A percentile compares a stretch with the other conserved stretches of the same genome.
Conservation (phyloP, 1,140 invertebrate species). For the Saccostrea glomerata region DNA sequence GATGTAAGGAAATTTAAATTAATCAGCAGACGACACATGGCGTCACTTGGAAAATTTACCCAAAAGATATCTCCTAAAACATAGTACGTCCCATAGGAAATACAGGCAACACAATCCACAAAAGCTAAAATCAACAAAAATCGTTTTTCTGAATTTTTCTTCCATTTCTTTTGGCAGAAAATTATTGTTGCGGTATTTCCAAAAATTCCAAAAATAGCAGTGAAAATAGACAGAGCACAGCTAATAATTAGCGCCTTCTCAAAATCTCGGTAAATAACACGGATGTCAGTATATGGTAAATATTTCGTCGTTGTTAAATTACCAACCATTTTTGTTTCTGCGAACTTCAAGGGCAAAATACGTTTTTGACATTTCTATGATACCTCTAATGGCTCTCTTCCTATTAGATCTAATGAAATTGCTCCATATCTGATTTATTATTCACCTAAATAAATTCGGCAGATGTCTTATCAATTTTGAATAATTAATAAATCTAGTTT, state of each 20-base stretch:
- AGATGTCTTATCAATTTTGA: too few species aligned
- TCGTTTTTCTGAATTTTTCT: background rate
- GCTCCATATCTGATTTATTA: too few species aligned
- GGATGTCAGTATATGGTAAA: background rate
- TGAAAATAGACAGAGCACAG: background rate
- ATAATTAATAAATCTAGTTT: too few species aligned
- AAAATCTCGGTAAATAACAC: background rate
- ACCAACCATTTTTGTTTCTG: too few species aligned
- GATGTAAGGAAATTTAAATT: background rate
- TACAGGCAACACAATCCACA: background rate
- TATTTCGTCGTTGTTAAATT: too few species aligned
- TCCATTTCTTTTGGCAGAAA: background rate
- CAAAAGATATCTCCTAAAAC: background rate
- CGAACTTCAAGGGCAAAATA: too few species aligned
- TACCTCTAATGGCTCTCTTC: too few species aligned
- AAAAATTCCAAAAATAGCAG: background rate
- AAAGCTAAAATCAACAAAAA: background rate
- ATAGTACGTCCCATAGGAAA: background rate
- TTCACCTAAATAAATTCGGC: too few species aligned
- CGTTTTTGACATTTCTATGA: too few species aligned
- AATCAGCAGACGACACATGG: background rate
- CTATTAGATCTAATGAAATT: too few species aligned
- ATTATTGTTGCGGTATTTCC: background rate
- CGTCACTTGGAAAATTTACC: background rate
- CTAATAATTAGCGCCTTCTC: background rate